Evolutionary conservation across 2,113 vertebrate genomes (phyloP), one percentile per base, ranked within the genome.

Genomic region (Myrmophylax atrothorax): DNA sequence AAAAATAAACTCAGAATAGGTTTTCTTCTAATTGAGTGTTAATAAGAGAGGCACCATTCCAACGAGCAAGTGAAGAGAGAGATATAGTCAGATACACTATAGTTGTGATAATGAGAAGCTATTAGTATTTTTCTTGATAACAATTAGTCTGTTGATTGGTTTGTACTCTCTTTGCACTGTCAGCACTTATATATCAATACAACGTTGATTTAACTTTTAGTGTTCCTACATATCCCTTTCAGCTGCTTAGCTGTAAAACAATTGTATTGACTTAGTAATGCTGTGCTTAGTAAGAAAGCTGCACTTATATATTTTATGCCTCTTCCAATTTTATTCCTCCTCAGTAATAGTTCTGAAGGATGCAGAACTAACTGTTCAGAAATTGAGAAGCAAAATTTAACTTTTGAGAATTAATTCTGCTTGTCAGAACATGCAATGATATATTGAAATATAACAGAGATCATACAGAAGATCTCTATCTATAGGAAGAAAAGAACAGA

Each of bases 71-170:
- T 86, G 58, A 91, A 95, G 42, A 67, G 17, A 63, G 33, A 84
- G 59, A 75, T 87, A 64, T 16, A 91, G 33, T 72, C 75, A 86
- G 44, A 77, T 81, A 56, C 0, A 3, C 18, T 88, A 52, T n/a
- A 75, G 72, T 55, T 55, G 85, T 37, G 72, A 86, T 96, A 96
- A 96, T 81, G 76, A 96, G 83, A 94, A 88, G 8, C 72, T 84
- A 60, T 95, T 92, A 93, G 75, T 86, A 93, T 93, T 96, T 96
- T 96, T 90, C 87, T 78, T 92, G 76, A 87, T 95, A 93, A 67
- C 82, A 96, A 90, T 96, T 92, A 94, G 52, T 88, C 50, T 72
- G 63, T 83, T 88, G 72, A 86, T 93, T 90, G 47, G 63, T 83
- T 93, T 95, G 46, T 66, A 44, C 83, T 86, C 47, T 44, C 59